Base-by-base conservation (phyloP, 1,140 invertebrate species). In the Geopemphigus sp. region DNA sequence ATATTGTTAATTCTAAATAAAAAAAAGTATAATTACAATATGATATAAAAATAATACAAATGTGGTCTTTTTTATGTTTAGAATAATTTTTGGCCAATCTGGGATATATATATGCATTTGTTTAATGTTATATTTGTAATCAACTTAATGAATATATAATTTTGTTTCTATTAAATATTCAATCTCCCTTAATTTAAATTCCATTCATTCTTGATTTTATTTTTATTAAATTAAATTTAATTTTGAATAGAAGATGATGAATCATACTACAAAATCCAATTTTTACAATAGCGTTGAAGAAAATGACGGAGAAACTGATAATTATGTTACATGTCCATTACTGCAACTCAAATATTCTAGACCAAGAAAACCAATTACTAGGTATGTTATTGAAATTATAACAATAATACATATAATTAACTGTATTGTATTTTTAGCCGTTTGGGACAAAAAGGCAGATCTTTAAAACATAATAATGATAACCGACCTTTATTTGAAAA, bases 301-400 rank as follows among this genome's bases (percentile, higher is more conserved):
- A 15, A 59, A 78, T 63, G 73, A 78, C 26, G 73, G 73, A 63
- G 73, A 78, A 15, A 78, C 73, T 47, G 73, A 78, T 56, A 74
- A 74, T 59, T 78, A 78, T 61, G 56, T 78, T 47, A 78, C 73
- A 59, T 78, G 73, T 50, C 73, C 73, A 45, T 61, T 78, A 45
- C 45, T 78, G 32, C 73, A 78, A 59, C 22, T 78, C 32, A 78
- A 78, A 61, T 78, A 59, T 78, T 45, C 32, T 19, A 59, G 73
- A 78, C 57, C 54, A 78, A 78, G 73, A 59, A 78, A 61, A 50
- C 56, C 57, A 12, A 78, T 78, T 63, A 78, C 57, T 47, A 78
- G 73, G 73, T 78, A 78, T 19, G 5, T 39, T 39, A 39, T 39
- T 39, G 32, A 4, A 4, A 39, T 39, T 39, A 39, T 39, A 39